Conservation (phyloP, 2,797 vertebrate genomes). For the Atherinosoma microstoma region DNA sequence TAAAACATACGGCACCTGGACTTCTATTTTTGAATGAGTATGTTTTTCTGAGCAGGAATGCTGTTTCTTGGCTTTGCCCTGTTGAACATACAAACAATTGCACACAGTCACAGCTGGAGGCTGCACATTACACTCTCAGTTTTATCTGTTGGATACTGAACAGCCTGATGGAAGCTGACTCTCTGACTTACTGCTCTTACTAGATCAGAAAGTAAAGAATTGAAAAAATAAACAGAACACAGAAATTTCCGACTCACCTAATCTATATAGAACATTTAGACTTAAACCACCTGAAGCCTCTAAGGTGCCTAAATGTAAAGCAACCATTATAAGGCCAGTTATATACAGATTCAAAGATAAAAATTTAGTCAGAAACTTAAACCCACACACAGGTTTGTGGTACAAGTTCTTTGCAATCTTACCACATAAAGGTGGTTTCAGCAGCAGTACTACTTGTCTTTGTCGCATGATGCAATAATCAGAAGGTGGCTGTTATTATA, state of each 20-base stretch:
- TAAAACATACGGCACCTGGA: background rate
- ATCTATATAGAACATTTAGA: background rate
- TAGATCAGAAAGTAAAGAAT: conserved; percentile 33
- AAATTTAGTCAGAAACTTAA: conserved; percentile 3
- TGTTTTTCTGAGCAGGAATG: conserved; percentile 27
- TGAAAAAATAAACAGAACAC: conserved; percentile 12
- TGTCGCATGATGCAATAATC: too few species aligned
- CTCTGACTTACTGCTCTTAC: conserved; percentile 30
- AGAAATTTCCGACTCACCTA: background rate
- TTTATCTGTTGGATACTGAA: conserved; percentile 54
- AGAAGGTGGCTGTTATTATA: too few species aligned
- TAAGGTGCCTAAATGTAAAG: conserved; percentile 14
- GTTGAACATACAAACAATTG: conserved; percentile 27
- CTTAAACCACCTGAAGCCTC: background rate
- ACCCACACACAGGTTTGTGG: background rate
- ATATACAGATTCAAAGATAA: background rate
- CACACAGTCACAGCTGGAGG: conserved; percentile 50
- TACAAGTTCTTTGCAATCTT: conserved; percentile 10
- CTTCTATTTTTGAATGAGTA: conserved; percentile 24
- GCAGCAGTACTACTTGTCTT: too few species aligned
- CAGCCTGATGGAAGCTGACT: conserved; percentile 24
- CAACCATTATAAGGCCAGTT: background rate
- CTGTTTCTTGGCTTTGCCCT: conserved; percentile 24
- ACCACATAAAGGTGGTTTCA: background rate
- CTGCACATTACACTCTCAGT: conserved; percentile 37